These are phyloP conservation scores for Clunio marinus DNA, from an alignment of 2,888 invertebrate genomes.

Conservation along the genomic window DNA sequence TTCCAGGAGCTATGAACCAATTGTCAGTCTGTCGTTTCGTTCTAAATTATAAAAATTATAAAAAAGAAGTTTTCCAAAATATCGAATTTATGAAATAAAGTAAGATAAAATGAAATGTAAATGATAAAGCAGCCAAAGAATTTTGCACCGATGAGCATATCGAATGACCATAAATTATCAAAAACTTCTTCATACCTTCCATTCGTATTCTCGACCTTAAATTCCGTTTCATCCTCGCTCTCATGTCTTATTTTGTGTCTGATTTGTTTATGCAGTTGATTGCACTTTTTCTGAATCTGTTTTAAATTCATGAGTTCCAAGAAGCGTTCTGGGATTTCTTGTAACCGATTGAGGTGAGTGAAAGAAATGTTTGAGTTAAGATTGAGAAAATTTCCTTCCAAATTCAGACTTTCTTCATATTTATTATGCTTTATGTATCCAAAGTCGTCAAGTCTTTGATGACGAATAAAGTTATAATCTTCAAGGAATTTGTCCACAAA, in stretches of 20 bases:
- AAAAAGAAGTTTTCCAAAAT: too few species aligned
- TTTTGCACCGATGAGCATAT: background rate
- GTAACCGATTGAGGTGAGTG: background rate
- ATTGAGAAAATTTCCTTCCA: background rate
- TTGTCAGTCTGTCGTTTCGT: constrained; percentile 56
- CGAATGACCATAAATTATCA: constrained; percentile 11
- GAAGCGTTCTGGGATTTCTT: constrained; percentile 25
- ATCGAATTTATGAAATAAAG: background rate
- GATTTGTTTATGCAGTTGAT: constrained; percentile 31
- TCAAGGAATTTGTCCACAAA: constrained; percentile 19
- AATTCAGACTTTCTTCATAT: constrained; percentile 18
- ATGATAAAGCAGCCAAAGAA: constrained; percentile 19
- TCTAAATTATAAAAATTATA: constrained; percentile 44
- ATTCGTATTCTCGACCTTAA: background rate
- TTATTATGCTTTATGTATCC: constrained; percentile 18
- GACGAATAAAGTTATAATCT: constrained; percentile 16
- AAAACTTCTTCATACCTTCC: constrained; percentile 9
- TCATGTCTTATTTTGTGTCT: constrained; percentile 3
- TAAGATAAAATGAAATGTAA: constrained; percentile 18
- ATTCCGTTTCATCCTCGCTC: constrained; percentile 1
- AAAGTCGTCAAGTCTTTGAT: background rate
- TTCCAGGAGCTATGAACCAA: constrained; percentile 78
- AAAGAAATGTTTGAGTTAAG: constrained; percentile 14
- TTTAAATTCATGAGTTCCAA: constrained; percentile 31
- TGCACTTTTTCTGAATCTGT: constrained; percentile 25